Conservation (phyloP, 2,888 invertebrate species). For the Tetragnatha montana region DNA sequence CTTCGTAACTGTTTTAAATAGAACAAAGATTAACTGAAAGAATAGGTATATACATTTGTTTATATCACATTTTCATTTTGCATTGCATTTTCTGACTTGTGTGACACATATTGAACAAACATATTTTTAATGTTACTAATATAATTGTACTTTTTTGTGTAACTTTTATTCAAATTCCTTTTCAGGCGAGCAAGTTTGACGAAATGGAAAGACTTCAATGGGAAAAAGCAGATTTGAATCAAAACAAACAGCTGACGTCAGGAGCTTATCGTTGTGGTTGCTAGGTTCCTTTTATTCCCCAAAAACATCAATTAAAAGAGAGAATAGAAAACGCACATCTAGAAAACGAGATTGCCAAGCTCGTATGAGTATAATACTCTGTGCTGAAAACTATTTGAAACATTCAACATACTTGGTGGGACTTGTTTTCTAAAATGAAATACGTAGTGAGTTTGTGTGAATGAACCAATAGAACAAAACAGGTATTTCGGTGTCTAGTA, state of each 20-base stretch:
- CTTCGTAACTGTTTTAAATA: too few relatives aligned
- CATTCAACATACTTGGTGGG: slow-evolving; percentile 33
- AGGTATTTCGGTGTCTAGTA: slow-evolving; percentile 30
- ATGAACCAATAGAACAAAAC: slow-evolving; percentile 30
- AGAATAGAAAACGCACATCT: slow-evolving; percentile 65
- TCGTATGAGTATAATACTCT: slow-evolving; percentile 44
- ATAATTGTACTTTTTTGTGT: not conserved
- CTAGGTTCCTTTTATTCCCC: slow-evolving; percentile 50
- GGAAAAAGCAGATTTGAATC: slow-evolving; percentile 72
- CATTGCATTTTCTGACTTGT: too few relatives aligned
- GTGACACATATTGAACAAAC: too few relatives aligned
- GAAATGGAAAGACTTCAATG: slow-evolving; percentile 73
- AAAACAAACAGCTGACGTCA: slow-evolving; percentile 63
- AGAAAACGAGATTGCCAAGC: slow-evolving; percentile 41
- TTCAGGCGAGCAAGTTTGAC: slow-evolving; percentile 73
- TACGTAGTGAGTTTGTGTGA: slow-evolving; percentile 21
- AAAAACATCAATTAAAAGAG: slow-evolving; percentile 39
- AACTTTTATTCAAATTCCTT: not conserved
- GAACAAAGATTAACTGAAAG: too few relatives aligned
- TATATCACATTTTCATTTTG: too few relatives aligned
- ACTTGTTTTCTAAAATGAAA: slow-evolving; percentile 25
- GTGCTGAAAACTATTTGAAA: slow-evolving; percentile 25
- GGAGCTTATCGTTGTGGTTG: slow-evolving; percentile 69
- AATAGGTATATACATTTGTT: too few relatives aligned
- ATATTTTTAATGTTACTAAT: too few relatives aligned